phyloP scores from a whole-genome alignment of 2,888 invertebrate species.

The Cyclophora albipunctata region DNA sequence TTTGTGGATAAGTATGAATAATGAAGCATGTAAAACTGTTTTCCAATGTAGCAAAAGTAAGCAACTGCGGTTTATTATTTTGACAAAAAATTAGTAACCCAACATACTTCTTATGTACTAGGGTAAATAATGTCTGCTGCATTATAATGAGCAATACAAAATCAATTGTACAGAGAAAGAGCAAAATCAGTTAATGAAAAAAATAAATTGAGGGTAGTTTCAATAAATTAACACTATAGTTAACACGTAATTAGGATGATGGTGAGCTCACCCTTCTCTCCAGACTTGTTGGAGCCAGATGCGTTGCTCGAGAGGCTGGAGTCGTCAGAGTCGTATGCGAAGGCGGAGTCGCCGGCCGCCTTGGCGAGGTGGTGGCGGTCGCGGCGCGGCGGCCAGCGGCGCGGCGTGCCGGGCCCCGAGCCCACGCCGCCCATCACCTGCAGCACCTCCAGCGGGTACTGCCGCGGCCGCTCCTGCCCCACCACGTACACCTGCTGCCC shows the following conservation, averaged over 20 bases:
- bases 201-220: not conserved
- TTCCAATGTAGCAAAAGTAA: too few relatives aligned
- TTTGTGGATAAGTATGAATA: too few relatives aligned
- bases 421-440: conserved; percentile 36
- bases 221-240: not conserved
- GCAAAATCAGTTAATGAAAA: not conserved
- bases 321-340: conserved; percentile 67
- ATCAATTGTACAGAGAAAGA: not conserved
- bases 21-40: too few relatives aligned
- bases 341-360: conserved; percentile 46
- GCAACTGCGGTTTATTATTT: too few relatives aligned
- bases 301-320: conserved; percentile 69
- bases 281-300: conserved; percentile 63
- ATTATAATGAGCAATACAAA: too few relatives aligned
- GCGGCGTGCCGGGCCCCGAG: conserved; percentile 31
- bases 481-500: conserved; percentile 47
- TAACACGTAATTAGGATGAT: not conserved
- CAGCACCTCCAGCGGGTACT: conserved; percentile 50
- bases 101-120: too few relatives aligned
- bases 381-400: conserved; percentile 45
- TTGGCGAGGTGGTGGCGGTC: conserved; percentile 37
- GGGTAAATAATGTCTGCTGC: too few relatives aligned
- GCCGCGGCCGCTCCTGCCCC: conserved; percentile 48
- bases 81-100: too few relatives aligned
- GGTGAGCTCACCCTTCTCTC: conserved; percentile 49